Evolutionary conservation across 2,888 invertebrate species (phyloP).

Genomic region (Callinectes sapidus): DNA sequence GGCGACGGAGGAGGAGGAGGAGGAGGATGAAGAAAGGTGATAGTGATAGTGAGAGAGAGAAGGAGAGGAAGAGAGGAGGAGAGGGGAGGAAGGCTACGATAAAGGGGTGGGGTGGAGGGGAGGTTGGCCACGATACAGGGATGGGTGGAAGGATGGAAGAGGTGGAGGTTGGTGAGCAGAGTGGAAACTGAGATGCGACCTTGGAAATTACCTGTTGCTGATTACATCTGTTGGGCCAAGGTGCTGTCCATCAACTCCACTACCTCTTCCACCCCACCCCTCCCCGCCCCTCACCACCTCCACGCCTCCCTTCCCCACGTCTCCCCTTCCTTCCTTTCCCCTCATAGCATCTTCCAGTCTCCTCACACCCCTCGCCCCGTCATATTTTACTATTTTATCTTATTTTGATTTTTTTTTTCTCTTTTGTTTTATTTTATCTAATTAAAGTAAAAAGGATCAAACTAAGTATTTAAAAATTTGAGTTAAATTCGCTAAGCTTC

Average conservation of each 20-base stretch:
- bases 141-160: background rate
- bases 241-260: background rate
- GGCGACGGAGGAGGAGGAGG: background rate
- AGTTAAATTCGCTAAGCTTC: background rate
- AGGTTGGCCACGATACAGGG: background rate
- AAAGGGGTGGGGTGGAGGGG: background rate
- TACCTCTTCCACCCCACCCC: background rate
- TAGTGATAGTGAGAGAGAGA: background rate
- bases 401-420: too few species aligned
- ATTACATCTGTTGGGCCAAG: background rate
- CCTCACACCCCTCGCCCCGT: background rate
- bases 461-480: background rate
- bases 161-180: background rate
- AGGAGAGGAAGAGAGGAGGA: too few species aligned
- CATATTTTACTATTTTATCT: too few species aligned
- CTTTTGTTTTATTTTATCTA: background rate
- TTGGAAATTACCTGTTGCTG: slow-evolving; percentile 30
- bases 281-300: background rate
- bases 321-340: background rate
- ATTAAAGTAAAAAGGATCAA: background rate
- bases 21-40: background rate
- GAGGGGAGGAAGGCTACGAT: background rate
- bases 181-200: slow-evolving; percentile 29
- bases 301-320: background rate
- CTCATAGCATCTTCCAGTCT: background rate